These are phyloP conservation scores for Polypedilum pembai DNA, from an alignment of 1,140 invertebrate genomes.

Conservation along the genomic window DNA sequence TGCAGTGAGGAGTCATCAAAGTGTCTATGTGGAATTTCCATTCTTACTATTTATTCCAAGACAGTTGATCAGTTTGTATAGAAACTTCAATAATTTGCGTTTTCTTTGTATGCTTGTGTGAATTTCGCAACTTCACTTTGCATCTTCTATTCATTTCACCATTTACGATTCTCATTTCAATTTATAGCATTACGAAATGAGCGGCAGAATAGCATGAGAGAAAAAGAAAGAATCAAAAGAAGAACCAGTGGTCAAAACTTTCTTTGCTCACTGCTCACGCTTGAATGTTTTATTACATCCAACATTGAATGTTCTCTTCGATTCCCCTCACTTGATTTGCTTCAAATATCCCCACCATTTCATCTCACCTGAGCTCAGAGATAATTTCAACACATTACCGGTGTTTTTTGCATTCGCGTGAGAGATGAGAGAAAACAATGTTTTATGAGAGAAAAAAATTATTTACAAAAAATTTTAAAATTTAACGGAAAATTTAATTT, in stretches of 20 bases:
- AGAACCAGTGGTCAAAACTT: neutral
- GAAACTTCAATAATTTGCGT: slow-evolving; percentile 10
- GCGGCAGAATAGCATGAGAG: neutral
- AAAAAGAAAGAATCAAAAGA: neutral
- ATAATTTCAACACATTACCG: too few relatives aligned
- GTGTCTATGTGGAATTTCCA: slow-evolving; percentile 17
- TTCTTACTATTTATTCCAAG: neutral
- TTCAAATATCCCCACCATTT: neutral
- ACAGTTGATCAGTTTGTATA: slow-evolving; percentile 13
- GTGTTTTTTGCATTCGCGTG: too few relatives aligned
- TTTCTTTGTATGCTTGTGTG: neutral
- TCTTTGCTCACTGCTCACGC: neutral
- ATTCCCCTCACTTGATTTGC: neutral
- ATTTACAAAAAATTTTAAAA: too few relatives aligned
- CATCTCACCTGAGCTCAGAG: too few relatives aligned
- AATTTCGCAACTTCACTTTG: too few relatives aligned
- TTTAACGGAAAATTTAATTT: too few relatives aligned
- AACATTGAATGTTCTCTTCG: slow-evolving; percentile 6
- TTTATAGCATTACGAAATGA: neutral
- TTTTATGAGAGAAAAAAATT: too few relatives aligned
- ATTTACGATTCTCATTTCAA: too few relatives aligned
- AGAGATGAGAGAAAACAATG: too few relatives aligned
- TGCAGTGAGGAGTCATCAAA: slow-evolving; percentile 4
- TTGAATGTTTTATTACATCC: neutral
- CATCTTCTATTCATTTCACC: too few relatives aligned